Evolutionary conservation across 1,140 invertebrate species (phyloP).

Genomic region (Bombus pascuorum): DNA sequence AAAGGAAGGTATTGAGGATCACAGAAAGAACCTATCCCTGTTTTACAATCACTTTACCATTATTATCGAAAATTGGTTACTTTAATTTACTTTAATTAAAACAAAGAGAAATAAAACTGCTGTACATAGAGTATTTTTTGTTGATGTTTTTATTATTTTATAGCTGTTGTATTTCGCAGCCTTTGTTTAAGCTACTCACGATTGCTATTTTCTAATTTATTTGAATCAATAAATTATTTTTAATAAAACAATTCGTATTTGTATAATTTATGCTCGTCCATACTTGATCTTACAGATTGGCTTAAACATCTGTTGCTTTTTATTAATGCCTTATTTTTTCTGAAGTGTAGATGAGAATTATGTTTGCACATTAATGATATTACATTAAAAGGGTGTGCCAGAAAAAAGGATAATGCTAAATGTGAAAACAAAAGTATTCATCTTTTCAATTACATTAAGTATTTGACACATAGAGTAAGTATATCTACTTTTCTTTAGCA

Average conservation of each 20-base stretch:
- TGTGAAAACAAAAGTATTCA: not conserved
- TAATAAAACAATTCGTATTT: not conserved
- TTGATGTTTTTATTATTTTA: conserved; percentile 78
- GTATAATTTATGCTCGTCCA: not conserved
- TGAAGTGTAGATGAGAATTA: conserved; percentile 37
- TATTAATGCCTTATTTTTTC: conserved; percentile 55
- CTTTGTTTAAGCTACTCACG: conserved; percentile 65
- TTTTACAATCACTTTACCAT: conserved; percentile 72
- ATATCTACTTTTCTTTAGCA: conserved; percentile 49
- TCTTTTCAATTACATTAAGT: conserved; percentile 6
- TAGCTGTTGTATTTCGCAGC: conserved; percentile 58
- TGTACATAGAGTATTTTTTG: conserved; percentile 80
- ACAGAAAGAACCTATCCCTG: conserved; percentile 62
- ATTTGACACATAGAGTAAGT: conserved; percentile 49
- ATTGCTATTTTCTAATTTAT: conserved; percentile 8
- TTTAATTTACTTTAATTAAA: conserved; percentile 72
- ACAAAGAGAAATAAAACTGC: conserved; percentile 76
- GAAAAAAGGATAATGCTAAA: conserved; percentile 30
- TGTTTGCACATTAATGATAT: conserved; percentile 34
- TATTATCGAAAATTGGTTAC: conserved; percentile 70
- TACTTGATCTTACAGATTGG: conserved; percentile 41
- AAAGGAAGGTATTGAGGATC: conserved; percentile 59
- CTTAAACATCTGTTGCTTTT: conserved; percentile 61
- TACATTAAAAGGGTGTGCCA: conserved; percentile 42
- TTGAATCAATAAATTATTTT: conserved; percentile 13